These are phyloP conservation scores for Thomomys bottae DNA, from an alignment of 2,113 vertebrate species.

Conservation along the genomic window DNA sequence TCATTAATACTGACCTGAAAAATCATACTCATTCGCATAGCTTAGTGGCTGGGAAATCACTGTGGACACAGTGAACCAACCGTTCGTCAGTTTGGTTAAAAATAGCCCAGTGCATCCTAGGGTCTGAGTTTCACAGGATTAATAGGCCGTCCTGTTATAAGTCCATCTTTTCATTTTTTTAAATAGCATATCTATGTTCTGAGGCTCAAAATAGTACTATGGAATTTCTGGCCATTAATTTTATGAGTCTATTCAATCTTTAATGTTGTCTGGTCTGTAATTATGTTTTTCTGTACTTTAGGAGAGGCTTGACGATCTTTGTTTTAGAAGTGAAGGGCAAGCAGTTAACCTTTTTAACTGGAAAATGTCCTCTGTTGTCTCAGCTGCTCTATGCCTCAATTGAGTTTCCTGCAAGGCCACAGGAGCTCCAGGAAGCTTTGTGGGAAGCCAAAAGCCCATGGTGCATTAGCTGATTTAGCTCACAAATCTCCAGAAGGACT, in stretches of 20 bases:
- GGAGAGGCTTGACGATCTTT: constrained; percentile 78
- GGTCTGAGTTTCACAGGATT: neutral
- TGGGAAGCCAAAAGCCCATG: neutral
- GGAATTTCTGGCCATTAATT: constrained; percentile 78
- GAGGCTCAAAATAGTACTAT: constrained; percentile 51
- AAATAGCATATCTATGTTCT: neutral
- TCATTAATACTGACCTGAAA: constrained; percentile 34
- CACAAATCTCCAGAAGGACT: neutral
- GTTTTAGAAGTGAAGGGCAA: constrained; percentile 78
- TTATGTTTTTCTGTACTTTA: constrained; percentile 74
- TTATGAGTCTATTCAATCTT: constrained; percentile 78
- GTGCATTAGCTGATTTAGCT: neutral
- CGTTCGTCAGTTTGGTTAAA: constrained; percentile 56
- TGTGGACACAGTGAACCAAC: neutral
- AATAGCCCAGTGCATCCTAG: constrained; percentile 39
- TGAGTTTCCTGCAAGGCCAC: neutral
- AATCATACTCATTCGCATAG: neutral
- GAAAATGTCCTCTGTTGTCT: constrained; percentile 70
- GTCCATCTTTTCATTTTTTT: constrained; percentile 17
- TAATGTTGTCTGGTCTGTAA: constrained; percentile 73
- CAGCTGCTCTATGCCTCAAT: neutral
- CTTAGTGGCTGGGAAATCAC: neutral
- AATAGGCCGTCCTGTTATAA: neutral
- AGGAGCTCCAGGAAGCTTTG: fast-evolving
- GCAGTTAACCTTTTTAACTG: constrained; percentile 69